Base-by-base conservation (phyloP, 2,797 vertebrate species). In the Sebastolobus alascanus region DNA sequence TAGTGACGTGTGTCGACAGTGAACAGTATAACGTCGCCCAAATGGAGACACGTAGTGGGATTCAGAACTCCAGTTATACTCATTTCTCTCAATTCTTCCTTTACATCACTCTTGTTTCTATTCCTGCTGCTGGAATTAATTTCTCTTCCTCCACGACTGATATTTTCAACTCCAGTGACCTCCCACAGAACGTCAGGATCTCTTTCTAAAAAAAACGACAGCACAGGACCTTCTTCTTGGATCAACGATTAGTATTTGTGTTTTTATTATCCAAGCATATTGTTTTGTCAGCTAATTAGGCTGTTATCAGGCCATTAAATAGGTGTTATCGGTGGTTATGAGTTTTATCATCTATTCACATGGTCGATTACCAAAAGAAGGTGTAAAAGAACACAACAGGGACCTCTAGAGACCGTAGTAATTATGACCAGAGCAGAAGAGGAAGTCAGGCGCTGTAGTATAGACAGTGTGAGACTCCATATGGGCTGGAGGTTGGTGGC, bases 1-100 rank as follows among this genome's bases (percentile, higher is more conserved):
- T 96, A 98, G 73, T 97, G 96, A 35, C 89, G 87, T 22, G 56
- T 91, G 73, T 93, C 94, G 73, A 97, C 91, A 5, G 96, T 77
- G 80, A 99, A 99, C 64, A 96, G 70, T 50, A 99, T 77, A 67
- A 93, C 75, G 2, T 95, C 92, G 0, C 93, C 92, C 43, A 90
- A 63, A 20, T 90, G 84, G 80, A 98, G 93, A 89, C 97, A 99
- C 0, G 92, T 22, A 0, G 87, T 96, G n/a, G 98, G 98, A 73
- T 97, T 99, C 74, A 95, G 75, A 87, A 99, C 90, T 78, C 96
- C 97, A 0, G n/a, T 54, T 25, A 90, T 71, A 22, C 56, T 78
- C 20, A 20, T 37, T 16, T 75, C 54, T 11, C 25, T 85, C 50
- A 1, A 18, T 33, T 87, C 77, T 35, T 81, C 75, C 4, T 83